These are phyloP conservation scores for Mellilla xanthometata DNA, from an alignment of 2,888 invertebrate genomes.

Conservation along the genomic window DNA sequence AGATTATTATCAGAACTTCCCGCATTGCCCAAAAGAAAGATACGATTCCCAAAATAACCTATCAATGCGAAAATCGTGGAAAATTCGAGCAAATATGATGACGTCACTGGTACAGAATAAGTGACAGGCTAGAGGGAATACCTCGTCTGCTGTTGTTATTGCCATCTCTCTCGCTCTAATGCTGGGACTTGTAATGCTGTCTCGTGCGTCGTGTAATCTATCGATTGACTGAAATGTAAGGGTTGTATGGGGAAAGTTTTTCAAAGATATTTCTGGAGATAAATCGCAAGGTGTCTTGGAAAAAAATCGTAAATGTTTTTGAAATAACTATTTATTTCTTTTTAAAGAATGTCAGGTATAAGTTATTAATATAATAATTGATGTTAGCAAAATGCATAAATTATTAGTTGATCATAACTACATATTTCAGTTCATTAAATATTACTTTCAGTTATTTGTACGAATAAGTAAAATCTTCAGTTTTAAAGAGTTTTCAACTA, in stretches of 20 bases:
- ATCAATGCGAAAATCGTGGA: slow-evolving; percentile 7
- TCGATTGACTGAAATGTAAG: slow-evolving; percentile 39
- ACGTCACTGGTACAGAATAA: slow-evolving; percentile 12
- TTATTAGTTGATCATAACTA: too few relatives aligned
- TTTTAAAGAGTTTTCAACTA: too few relatives aligned
- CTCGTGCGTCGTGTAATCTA: slow-evolving; percentile 42
- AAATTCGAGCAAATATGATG: slow-evolving; percentile 18
- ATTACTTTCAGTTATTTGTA: too few relatives aligned
- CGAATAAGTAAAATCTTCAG: too few relatives aligned
- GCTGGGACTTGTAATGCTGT: slow-evolving; percentile 30
- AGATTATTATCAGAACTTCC: slow-evolving; percentile 1
- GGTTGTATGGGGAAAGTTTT: slow-evolving; percentile 13
- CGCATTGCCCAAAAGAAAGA: neutral
- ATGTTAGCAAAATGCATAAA: too few relatives aligned
- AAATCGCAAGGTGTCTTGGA: neutral
- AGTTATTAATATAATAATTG: too few relatives aligned
- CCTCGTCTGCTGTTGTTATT: slow-evolving; percentile 15
- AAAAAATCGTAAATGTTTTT: too few relatives aligned
- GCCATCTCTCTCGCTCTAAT: slow-evolving; percentile 33
- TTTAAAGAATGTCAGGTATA: too few relatives aligned
- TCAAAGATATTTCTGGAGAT: slow-evolving; percentile 30
- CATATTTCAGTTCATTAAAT: too few relatives aligned
- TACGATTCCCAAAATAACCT: neutral
- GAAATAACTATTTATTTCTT: too few relatives aligned
- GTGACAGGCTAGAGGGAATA: slow-evolving; percentile 8